Conservation (phyloP, 2,888 invertebrate genomes). For the Cosmia pyralina region DNA sequence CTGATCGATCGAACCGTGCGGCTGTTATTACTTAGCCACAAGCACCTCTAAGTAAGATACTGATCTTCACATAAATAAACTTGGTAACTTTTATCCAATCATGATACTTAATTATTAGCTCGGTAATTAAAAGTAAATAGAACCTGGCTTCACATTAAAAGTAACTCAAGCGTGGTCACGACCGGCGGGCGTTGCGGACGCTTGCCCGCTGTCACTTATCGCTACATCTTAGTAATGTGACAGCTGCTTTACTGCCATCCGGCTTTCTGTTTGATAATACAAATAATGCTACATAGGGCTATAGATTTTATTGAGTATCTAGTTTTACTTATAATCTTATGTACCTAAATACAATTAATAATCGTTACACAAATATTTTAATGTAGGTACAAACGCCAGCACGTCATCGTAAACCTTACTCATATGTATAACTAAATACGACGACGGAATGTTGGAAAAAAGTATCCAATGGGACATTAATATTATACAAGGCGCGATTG, state of each 20-base stretch:
- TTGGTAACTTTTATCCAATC: conserved; percentile 29
- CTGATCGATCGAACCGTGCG: no score
- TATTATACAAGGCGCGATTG: no score
- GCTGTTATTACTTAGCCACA: no score
- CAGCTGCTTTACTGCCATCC: conserved; percentile 49
- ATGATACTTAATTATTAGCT: conserved; percentile 18
- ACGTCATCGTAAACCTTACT: no score
- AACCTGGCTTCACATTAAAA: conserved; percentile 24
- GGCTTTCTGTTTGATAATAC: conserved; percentile 41
- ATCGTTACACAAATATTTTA: no score
- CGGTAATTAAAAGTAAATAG: conserved; percentile 47
- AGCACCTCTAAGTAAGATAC: no score
- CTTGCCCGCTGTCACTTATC: conserved; percentile 56
- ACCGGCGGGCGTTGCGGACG: conserved; percentile 40
- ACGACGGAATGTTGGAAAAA: no score
- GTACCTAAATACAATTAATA: no score
- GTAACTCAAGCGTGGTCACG: conserved; percentile 50
- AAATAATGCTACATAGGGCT: conserved; percentile 40
- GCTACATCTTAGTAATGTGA: conserved; percentile 54
- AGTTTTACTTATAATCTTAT: no score
- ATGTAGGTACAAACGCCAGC: no score
- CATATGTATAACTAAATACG: no score
- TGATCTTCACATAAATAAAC: conserved; percentile 10
- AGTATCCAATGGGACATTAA: no score
- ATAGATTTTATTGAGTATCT: background rate